phyloP scores from a whole-genome alignment of 2,113 vertebrate species.

The Strix uralensis region DNA sequence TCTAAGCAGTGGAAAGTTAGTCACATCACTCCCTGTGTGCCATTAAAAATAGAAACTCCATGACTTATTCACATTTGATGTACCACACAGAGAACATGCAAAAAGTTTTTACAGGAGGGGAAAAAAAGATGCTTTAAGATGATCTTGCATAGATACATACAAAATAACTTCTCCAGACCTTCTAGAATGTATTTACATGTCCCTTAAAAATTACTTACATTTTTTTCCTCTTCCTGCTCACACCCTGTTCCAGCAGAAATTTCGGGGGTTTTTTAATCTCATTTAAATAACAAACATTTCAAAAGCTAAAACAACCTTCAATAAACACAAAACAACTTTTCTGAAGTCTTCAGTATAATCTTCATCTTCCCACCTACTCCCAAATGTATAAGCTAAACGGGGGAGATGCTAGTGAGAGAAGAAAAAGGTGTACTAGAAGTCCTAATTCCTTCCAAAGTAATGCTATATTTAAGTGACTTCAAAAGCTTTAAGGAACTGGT shows the following conservation, averaged over 20 bases:
- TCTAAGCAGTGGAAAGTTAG: background rate
- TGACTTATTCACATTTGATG: background rate
- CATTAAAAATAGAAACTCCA: background rate
- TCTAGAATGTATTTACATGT: background rate
- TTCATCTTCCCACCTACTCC: background rate
- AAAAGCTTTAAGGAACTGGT: background rate
- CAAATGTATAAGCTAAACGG: background rate
- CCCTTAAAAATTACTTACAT: background rate
- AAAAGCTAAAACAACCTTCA: background rate
- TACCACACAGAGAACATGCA: background rate
- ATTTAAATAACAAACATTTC: background rate
- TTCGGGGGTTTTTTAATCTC: accelerated
- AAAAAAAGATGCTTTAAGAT: background rate
- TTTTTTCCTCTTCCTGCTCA: background rate
- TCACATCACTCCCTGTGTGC: background rate
- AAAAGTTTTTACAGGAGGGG: background rate
- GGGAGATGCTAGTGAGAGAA: background rate
- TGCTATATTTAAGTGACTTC: background rate
- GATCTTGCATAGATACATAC: background rate
- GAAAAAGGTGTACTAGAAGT: background rate
- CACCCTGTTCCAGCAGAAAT: background rate
- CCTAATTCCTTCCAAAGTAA: background rate
- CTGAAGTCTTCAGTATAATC: background rate
- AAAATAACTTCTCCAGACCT: background rate
- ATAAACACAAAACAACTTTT: background rate